A percentile compares a stretch with the other conserved stretches of the same genome.
Evolutionary conservation across 1,140 invertebrate genomes (phyloP).

Genomic region (Parasteatoda tepidariorum): DNA sequence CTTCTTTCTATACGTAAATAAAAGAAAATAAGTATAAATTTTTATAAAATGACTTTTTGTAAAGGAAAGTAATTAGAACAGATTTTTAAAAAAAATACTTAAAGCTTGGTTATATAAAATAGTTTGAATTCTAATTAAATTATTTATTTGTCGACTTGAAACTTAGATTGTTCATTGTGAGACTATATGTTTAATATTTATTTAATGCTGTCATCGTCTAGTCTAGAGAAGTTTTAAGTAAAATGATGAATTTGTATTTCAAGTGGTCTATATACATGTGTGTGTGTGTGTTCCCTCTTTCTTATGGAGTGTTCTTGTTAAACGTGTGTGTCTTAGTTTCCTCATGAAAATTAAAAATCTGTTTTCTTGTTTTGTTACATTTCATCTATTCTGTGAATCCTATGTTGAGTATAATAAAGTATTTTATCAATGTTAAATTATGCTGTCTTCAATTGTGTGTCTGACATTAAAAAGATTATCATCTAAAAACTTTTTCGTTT

Average conservation of each 20-base stretch:
- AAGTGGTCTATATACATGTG: not conserved
- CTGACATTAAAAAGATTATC: not conserved
- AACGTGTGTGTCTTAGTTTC: not conserved
- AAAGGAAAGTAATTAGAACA: no score
- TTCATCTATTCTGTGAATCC: conserved; percentile 22
- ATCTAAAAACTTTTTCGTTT: not conserved
- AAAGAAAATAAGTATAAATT: no score
- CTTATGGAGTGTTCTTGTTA: not conserved
- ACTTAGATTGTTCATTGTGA: no score
- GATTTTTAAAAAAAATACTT: no score
- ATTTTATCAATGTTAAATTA: conserved; percentile 55
- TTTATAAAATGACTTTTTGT: no score
- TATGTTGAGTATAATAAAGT: conserved; percentile 53
- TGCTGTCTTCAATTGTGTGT: not conserved
- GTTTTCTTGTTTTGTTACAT: not conserved
- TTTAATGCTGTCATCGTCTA: not conserved
- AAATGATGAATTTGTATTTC: not conserved
- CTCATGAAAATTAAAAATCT: not conserved
- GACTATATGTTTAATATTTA: not conserved
- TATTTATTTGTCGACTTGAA: no score
- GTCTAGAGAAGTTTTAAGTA: not conserved
- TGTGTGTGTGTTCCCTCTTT: not conserved
- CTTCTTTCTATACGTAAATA: no score
- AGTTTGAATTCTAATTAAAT: no score
- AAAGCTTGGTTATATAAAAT: no score